Base-by-base conservation (phyloP, 37 sponge, comb jelly and placozoan species). In the Halichondria panicea region DNA sequence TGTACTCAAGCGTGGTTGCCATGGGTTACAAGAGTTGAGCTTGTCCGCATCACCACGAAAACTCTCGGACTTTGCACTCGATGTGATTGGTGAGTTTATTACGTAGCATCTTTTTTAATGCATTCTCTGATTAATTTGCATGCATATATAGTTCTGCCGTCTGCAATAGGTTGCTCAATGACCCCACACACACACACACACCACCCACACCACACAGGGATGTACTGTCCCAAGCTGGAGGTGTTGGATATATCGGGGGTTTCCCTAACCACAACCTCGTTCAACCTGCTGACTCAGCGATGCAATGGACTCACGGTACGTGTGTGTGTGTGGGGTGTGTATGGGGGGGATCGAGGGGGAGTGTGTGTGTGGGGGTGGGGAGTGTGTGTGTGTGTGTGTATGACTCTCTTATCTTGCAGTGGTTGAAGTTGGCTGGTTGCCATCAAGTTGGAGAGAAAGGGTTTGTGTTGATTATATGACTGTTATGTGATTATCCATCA, bases 61-160 rank as follows among this genome's bases (percentile, higher is more conserved):
- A 18, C 82, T 87, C 71, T 64, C 88, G 45, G 52, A 87, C 43
- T 71, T 56, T 53, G 63, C 82, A 27, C 65, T 87, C 32, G 77
- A 76, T 36, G 71, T 81, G 9, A 82, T 82, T 33, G 75, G 83
- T 82, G 2, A 64, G 73, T 30, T 12, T 28, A 4, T n/a, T n/a
- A n/a, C n/a, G n/a, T n/a, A n/a, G n/a, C n/a, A n/a, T n/a, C n/a
- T n/a, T n/a, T n/a, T n/a, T n/a, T n/a, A n/a, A n/a, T n/a, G n/a
- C n/a, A n/a, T n/a, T n/a, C n/a, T n/a, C n/a, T n/a, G n/a, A n/a
- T n/a, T n/a, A n/a, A n/a, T n/a, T n/a, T n/a, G n/a, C n/a, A n/a
- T n/a, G n/a, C n/a, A n/a, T n/a, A n/a, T n/a, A n/a, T n/a, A n/a
- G n/a, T n/a, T n/a, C n/a, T n/a, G n/a, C n/a, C n/a, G n/a, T n/a